Evolutionary conservation across 2,888 invertebrate genomes (phyloP), one percentile per base, ranked within the genome.

Genomic region (Peribatodes rhomboidaria): DNA sequence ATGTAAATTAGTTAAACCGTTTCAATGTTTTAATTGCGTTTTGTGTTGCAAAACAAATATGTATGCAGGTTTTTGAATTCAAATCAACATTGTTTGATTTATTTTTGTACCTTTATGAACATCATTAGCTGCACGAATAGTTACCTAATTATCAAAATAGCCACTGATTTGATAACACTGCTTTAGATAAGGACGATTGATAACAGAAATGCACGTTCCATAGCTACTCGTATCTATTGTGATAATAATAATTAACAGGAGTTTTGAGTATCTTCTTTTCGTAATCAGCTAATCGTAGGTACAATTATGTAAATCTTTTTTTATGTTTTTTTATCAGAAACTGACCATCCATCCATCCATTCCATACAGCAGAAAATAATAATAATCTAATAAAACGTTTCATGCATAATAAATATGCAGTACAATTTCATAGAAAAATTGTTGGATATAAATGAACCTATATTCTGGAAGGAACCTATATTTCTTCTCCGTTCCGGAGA

Each of bases 81-180:
- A 18, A 4, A 20, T 44, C 10, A 3, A 2, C n/a, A 13, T 47
- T 13, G 27, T n/a, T 22, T 44, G 1, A 6, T 46, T 31, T 33
- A 16, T 16, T 49, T 33, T 16, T 11, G 16, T 35, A 35, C 13
- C 16, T 50, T 18, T 10, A 35, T 16, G 13, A 20, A 35, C 13
- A 20, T 35, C 11, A 50, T 50, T 13, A 49, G 16, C 33, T 49
- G 41, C 41, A 42, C 42, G 54, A 55, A 55, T 18, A 13, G n/a
- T 50, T 35, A 49, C 42, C 20, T 55, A 44, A 46, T 35, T 44
- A 44, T 56, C 33, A 16, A 42, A 42, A 44, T 27, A 46, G 16
- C 46, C 22, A 14, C 44, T 20, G 35, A 18, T 7, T 50, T 20
- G 50, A 50, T 56, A 56, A 46, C 22, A 46, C 9, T 44, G 35